These are phyloP conservation scores for Anguilla rostrata DNA, from an alignment of 2,113 vertebrate genomes.

Conservation along the genomic window DNA sequence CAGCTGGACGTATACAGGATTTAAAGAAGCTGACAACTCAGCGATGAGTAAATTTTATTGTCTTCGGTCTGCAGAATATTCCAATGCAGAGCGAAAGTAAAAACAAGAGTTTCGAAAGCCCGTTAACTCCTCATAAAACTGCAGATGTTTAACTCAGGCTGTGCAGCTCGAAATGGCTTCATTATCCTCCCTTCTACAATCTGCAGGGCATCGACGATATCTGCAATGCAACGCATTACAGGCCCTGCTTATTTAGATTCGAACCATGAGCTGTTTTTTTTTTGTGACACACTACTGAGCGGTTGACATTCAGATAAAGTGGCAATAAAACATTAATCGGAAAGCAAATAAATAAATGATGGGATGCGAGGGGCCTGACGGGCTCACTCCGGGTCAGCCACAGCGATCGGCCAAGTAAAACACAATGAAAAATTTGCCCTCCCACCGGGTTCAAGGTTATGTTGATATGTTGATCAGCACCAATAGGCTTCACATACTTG, in stretches of 20 bases:
- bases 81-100: slow-evolving; percentile 5
- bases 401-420: slow-evolving; percentile 12
- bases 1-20: slow-evolving; percentile 8
- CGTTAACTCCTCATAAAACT: not conserved
- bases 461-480: slow-evolving; percentile 14
- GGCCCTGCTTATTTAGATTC: not conserved
- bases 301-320: slow-evolving; percentile 21
- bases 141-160: not conserved
- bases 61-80: slow-evolving; percentile 8
- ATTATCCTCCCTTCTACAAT: not conserved
- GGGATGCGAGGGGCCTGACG: not conserved
- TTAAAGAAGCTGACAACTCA: not conserved
- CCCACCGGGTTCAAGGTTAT: slow-evolving; percentile 24
- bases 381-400: slow-evolving; percentile 11
- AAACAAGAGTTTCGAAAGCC: not conserved
- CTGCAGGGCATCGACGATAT: not conserved
- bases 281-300: slow-evolving; percentile 13
- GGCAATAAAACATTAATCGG: slow-evolving; percentile 23
- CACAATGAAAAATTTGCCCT: not conserved
- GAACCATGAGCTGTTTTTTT: not conserved
- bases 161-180: not conserved
- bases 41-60: not conserved
- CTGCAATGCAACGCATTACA: not conserved
- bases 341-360: slow-evolving; percentile 10
- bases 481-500: slow-evolving; percentile 8